Base-by-base conservation (phyloP, 2,888 invertebrate species). In the Horisme vitalbata region DNA sequence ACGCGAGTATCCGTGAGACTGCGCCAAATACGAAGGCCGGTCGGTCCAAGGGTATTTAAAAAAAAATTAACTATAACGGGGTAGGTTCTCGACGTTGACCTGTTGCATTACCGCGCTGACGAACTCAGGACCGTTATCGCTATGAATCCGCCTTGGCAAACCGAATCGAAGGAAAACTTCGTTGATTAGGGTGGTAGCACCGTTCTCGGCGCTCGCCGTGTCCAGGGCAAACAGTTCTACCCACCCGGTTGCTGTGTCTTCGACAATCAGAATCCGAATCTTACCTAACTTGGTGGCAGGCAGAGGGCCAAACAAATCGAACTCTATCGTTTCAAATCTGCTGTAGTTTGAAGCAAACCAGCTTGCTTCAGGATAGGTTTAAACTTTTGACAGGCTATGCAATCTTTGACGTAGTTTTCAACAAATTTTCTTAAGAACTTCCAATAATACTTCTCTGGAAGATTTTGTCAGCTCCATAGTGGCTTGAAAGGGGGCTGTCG, bases 51-150 rank as follows among this genome's bases (percentile, higher is more conserved):
- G n/a, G n/a, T n/a, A n/a, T n/a, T n/a, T n/a, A n/a, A n/a, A n/a
- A n/a, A n/a, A n/a, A n/a, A n/a, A n/a, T n/a, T n/a, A n/a, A n/a
- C n/a, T n/a, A n/a, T n/a, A n/a, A n/a, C n/a, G n/a, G n/a, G n/a
- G n/a, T n/a, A n/a, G n/a, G n/a, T n/a, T n/a, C n/a, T n/a, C n/a
- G n/a, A n/a, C n/a, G n/a, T n/a, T n/a, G n/a, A 69, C 31, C 31
- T 75, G 53, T 33, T 76, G 77, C 69, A 77, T 73, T 0, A 75
- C 51, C 0, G 52, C 59, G 2, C 64, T 62, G 0, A 76, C 56
- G 39, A 77, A 74, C 27, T 76, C 75, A 0, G 59, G 39, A 0
- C 76, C 77, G 9, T 79, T 79, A 26, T 79, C 75, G 8, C 63
- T 66, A 3, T 71, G 57, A 0, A 79, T n/a, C 7, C 69, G 36